Conservation (phyloP, 1,140 invertebrate genomes). For the Ephestia elutella region DNA sequence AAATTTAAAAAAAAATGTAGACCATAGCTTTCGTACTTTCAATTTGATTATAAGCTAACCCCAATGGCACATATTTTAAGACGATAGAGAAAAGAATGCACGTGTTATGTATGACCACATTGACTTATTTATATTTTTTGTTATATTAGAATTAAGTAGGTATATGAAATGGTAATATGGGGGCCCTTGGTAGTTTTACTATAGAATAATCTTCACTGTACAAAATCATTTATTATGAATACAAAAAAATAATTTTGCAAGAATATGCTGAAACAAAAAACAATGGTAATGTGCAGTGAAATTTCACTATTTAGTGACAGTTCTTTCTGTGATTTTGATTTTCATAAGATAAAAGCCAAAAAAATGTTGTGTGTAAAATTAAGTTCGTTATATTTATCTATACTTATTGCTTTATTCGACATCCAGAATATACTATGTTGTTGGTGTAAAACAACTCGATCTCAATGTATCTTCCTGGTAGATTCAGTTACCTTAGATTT, state of each 20-base stretch:
- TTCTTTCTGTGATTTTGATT: conserved; percentile 66
- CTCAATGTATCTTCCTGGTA: conserved; percentile 61
- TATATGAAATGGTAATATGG: conserved; percentile 35
- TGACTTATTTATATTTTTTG: conserved; percentile 70
- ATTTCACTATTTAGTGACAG: no score
- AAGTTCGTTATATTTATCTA: conserved; percentile 20
- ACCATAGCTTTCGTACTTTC: conserved; percentile 38
- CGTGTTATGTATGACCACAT: conserved; percentile 69
- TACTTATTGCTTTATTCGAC: conserved; percentile 22
- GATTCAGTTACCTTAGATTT: conserved; percentile 68
- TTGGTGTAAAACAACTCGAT: conserved; percentile 42
- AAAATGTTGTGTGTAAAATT: conserved; percentile 40
- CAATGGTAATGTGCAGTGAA: conserved; percentile 9
- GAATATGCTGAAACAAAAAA: conserved; percentile 17
- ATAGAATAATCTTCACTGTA: no score
- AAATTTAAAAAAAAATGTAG: conserved; percentile 17
- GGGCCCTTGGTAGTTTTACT: conserved; percentile 25
- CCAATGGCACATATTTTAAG: conserved; percentile 46
- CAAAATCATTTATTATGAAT: conserved; percentile 7
- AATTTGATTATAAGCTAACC: conserved; percentile 28
- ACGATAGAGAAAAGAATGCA: conserved; percentile 58
- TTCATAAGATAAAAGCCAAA: conserved; percentile 62
- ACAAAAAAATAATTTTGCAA: conserved; percentile 10
- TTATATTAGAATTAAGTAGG: conserved; percentile 65
- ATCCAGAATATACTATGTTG: conserved; percentile 28